Conservation (phyloP, 2,888 invertebrate species). For the Tricholauxania praeusta region DNA sequence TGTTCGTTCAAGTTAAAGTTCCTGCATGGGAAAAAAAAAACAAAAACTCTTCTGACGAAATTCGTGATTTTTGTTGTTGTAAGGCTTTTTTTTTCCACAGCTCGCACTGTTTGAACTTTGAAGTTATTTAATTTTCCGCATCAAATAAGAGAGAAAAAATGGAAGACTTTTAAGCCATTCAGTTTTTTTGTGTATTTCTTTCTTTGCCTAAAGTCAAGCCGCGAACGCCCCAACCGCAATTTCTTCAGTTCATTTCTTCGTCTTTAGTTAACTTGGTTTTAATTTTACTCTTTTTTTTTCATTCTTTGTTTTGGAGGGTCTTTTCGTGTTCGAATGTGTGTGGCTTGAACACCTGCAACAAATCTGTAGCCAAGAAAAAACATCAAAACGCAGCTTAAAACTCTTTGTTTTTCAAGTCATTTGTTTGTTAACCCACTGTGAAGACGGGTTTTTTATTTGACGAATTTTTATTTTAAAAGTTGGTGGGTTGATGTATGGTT, state of each 20-base stretch:
- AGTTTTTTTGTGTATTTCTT: background rate
- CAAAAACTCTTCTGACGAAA: background rate
- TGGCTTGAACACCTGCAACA: slow-evolving; percentile 32
- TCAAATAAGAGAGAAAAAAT: slow-evolving; percentile 13
- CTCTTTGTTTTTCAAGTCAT: slow-evolving; percentile 19
- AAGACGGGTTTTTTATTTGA: slow-evolving; percentile 20
- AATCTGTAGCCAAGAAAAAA: slow-evolving; percentile 15
- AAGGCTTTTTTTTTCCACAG: too few species aligned
- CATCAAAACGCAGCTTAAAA: slow-evolving; percentile 16
- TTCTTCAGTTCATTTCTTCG: slow-evolving; percentile 12
- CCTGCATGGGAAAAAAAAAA: background rate
- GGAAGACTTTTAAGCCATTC: background rate
- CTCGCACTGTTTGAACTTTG: slow-evolving; percentile 26
- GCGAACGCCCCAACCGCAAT: slow-evolving; percentile 6
- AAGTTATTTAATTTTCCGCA: slow-evolving; percentile 33
- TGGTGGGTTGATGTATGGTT: slow-evolving; percentile 12
- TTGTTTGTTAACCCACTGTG: slow-evolving; percentile 22
- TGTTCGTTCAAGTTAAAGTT: slow-evolving; percentile 7
- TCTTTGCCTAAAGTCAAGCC: background rate
- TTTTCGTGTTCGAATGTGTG: background rate
- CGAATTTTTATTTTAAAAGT: slow-evolving; percentile 7
- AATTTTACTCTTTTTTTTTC: background rate
- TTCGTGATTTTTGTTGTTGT: slow-evolving; percentile 13
- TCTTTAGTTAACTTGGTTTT: background rate
- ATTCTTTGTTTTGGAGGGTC: background rate